phyloP scores from a whole-genome alignment of 1,140 invertebrate genomes.

The Eubasilissa regina region DNA sequence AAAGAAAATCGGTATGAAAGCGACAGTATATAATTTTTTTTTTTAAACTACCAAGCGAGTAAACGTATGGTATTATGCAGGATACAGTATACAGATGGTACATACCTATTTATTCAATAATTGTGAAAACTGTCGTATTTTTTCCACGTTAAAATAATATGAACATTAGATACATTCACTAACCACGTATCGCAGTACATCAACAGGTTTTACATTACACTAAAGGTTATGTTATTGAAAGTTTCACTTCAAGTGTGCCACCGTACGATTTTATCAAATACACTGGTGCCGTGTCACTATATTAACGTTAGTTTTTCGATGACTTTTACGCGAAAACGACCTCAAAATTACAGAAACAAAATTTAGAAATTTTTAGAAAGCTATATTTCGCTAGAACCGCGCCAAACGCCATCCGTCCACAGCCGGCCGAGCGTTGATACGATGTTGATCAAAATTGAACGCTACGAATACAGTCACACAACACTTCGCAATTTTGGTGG shows the following conservation, averaged over 20 bases:
- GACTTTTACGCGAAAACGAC: background rate
- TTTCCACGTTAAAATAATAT: too few species aligned
- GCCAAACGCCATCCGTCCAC: conserved; percentile 36
- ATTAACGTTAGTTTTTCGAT: too few species aligned
- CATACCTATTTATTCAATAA: conserved; percentile 2
- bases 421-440: background rate
- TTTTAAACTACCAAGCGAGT: too few species aligned
- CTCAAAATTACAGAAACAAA: conserved; percentile 23
- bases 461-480: conserved; percentile 23
- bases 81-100: background rate
- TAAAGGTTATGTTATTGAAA: conserved; percentile 25
- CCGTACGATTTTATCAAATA: background rate
- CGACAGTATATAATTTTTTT: too few species aligned
- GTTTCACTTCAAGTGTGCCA: conserved; percentile 24
- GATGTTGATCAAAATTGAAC: conserved; percentile 40
- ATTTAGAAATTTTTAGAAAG: conserved; percentile 47
- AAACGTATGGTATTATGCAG: too few species aligned
- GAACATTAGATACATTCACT: conserved; percentile 13
- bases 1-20: too few species aligned
- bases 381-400: conserved; percentile 37
- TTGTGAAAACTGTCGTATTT: too few species aligned
- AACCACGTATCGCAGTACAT: conserved; percentile 16
- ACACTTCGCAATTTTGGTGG: conserved; percentile 41
- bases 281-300: background rate
- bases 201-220: conserved; percentile 15